phyloP scores from a whole-genome alignment of 2,888 invertebrate species.

The Priocnemis perturbator region DNA sequence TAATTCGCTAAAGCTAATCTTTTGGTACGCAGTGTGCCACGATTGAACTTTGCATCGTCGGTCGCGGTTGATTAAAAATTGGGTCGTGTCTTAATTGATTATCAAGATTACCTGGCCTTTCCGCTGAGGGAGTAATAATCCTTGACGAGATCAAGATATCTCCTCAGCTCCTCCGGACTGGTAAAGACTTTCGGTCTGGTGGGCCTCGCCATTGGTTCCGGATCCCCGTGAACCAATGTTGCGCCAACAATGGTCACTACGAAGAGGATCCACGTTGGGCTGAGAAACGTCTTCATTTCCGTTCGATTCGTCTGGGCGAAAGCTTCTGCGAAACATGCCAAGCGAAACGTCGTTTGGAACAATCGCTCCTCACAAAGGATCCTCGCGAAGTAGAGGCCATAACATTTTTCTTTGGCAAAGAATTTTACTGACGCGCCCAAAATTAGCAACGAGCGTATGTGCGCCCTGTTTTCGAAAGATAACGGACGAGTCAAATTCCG shows the following conservation, averaged over 20 bases:
- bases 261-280: slow-evolving; percentile 15
- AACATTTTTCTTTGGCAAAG: no score
- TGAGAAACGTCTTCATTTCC: slow-evolving; percentile 7
- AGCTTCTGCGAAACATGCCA: no score
- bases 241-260: slow-evolving; percentile 34
- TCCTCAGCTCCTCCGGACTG: slow-evolving; percentile 75
- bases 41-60: not conserved
- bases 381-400: no score
- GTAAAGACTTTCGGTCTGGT: slow-evolving; percentile 74
- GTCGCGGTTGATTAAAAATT: no score
- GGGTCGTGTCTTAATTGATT: not conserved
- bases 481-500: no score
- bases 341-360: not conserved
- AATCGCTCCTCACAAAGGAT: no score
- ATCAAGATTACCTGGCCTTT: slow-evolving; percentile 75
- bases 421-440: no score
- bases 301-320: not conserved
- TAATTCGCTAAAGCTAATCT: no score
- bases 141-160: slow-evolving; percentile 76
- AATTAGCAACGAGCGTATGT: no score
- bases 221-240: slow-evolving; percentile 39
- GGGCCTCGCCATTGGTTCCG: slow-evolving; percentile 62
- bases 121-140: slow-evolving; percentile 77
- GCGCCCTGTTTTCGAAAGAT: no score
- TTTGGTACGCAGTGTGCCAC: no score